Conservation (phyloP, 2,797 vertebrate genomes). For the Cossypha heuglini region DNA sequence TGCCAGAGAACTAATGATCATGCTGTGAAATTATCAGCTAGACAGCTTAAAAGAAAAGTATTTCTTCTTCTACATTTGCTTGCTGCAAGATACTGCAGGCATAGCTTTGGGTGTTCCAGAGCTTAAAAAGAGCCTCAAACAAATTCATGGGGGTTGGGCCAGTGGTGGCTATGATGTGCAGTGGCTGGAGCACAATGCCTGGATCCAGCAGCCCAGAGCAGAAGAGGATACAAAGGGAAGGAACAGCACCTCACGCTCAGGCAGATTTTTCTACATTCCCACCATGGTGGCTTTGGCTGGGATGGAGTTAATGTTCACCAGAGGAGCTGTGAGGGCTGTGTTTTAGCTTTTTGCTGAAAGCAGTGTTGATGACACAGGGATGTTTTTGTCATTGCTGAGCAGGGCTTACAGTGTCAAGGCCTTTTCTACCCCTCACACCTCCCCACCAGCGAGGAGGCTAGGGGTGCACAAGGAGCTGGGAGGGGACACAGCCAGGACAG, state of each 20-base stretch:
- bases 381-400: not conserved
- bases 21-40: constrained; percentile 14
- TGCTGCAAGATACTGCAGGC: not conserved
- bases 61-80: not conserved
- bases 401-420: not conserved
- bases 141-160: not conserved
- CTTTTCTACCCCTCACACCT: not conserved
- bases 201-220: not conserved
- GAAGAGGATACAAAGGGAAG: not conserved
- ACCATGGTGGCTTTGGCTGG: not conserved
- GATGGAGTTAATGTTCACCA: not conserved
- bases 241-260: not conserved
- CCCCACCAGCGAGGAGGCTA: not conserved
- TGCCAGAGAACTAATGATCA: not conserved
- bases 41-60: not conserved
- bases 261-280: not conserved
- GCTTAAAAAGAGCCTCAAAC: not conserved
- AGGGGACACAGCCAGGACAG: not conserved
- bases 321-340: not conserved
- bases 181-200: not conserved
- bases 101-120: not conserved
- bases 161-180: accelerated
- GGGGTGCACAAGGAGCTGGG: not conserved
- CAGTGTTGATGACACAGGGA: not conserved
- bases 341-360: not conserved